Evolutionary conservation across 1,140 invertebrate genomes (phyloP).

Genomic region (Aphelenchoides fujianensis): DNA sequence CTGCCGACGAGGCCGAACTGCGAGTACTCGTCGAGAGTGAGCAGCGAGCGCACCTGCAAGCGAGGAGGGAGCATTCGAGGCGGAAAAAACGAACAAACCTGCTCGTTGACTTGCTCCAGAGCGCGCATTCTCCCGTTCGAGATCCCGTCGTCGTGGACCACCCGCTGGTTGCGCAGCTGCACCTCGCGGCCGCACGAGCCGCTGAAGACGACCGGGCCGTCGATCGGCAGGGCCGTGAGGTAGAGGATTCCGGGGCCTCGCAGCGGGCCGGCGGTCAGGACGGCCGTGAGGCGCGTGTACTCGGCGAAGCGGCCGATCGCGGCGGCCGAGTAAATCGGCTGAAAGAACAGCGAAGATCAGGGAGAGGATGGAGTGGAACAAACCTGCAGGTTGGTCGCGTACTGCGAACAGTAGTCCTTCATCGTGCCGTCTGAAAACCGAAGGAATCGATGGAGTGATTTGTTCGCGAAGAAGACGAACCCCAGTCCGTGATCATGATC

Average conservation of each 20-base stretch:
- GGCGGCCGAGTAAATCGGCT: conserved; percentile 59
- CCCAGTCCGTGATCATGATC: conserved; percentile 60
- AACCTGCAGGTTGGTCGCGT: conserved; percentile 59
- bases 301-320: conserved; percentile 54
- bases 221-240: conserved; percentile 58
- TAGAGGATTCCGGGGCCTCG: conserved; percentile 57
- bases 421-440: conserved; percentile 60
- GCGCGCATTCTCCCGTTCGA: conserved; percentile 44
- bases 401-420: conserved; percentile 62
- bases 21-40: conserved; percentile 41
- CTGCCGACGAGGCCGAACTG: conserved; percentile 61
- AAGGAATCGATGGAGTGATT: too few relatives aligned
- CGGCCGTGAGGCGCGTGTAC: conserved; percentile 54
- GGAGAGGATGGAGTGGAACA: conserved; percentile 17
- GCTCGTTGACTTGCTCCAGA: conserved; percentile 36
- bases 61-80: too few relatives aligned
- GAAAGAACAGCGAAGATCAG: conserved; percentile 23
- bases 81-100: too few relatives aligned
- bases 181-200: conserved; percentile 62
- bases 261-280: conserved; percentile 56
- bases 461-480: too few relatives aligned
- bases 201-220: conserved; percentile 60
- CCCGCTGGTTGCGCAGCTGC: conserved; percentile 55
- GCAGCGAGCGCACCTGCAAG: conserved; percentile 40
- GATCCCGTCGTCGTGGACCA: conserved; percentile 60